Conservation (phyloP, 2,797 vertebrate species). For the Falco novaeseelandiae region DNA sequence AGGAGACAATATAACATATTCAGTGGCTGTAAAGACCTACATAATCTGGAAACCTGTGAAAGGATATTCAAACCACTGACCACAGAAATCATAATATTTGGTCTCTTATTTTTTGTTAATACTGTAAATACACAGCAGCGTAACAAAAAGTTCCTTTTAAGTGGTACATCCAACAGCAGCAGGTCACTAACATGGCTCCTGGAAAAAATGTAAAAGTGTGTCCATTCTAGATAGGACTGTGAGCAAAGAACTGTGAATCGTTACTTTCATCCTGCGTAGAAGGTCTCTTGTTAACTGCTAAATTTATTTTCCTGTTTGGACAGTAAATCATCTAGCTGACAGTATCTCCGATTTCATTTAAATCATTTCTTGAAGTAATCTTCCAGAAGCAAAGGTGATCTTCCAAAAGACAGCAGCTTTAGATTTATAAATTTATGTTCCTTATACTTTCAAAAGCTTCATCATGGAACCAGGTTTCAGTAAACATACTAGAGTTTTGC, state of each 20-base stretch:
- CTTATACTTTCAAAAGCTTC: constrained; percentile 78
- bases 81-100: background rate
- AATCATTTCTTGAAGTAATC: constrained; percentile 32
- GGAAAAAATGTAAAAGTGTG: background rate
- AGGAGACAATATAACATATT: background rate
- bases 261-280: background rate
- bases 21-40: background rate
- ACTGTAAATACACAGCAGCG: background rate
- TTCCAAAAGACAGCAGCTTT: constrained; percentile 4
- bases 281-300: background rate
- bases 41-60: background rate
- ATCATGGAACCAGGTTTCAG: constrained; percentile 86
- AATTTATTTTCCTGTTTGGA: background rate
- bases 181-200: background rate
- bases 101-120: background rate
- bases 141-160: background rate
- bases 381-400: constrained; percentile 39
- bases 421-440: constrained; percentile 45
- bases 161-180: background rate
- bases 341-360: constrained; percentile 1
- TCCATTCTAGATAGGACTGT: background rate
- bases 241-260: background rate
- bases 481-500: constrained; percentile 81
- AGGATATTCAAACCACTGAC: background rate
- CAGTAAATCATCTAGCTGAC: constrained; percentile 9